A percentile compares a stretch with the other conserved stretches of the same genome.
Conservation (phyloP, 2,113 vertebrate genomes). For the Grammomys surdaster region DNA sequence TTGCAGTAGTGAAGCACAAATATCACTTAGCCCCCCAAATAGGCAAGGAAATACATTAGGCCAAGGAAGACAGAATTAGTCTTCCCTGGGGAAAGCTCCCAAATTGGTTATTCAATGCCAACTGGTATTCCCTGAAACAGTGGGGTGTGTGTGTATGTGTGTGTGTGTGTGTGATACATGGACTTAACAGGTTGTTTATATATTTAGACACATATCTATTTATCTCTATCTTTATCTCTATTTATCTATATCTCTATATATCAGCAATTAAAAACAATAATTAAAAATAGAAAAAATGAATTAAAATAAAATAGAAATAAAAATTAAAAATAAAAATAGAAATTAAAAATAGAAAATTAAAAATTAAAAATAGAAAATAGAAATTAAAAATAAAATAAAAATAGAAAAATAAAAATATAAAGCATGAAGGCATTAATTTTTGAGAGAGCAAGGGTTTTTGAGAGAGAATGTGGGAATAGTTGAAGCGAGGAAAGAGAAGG, state of each 20-base stretch:
- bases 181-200: neutral
- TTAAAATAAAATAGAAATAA: no score
- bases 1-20: neutral
- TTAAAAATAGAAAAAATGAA: no score
- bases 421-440: neutral
- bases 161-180: neutral
- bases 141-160: no score
- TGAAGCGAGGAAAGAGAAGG: neutral
- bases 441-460: neutral
- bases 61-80: neutral
- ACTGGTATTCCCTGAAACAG: neutral
- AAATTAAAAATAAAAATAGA: no score
- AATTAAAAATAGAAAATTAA: no score
- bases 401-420: neutral
- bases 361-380: no score
- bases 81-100: neutral
- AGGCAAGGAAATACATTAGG: neutral
- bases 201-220: neutral
- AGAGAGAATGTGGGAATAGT: neutral
- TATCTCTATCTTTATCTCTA: neutral
- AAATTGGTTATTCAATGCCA: neutral
- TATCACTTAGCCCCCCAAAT: neutral
- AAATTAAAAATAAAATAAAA: no score
- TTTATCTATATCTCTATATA: neutral
- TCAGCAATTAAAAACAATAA: neutral